Evolutionary conservation across 2,888 invertebrate genomes (phyloP), one percentile per base, ranked within the genome.

Genomic region (Dryadula phaetusa): DNA sequence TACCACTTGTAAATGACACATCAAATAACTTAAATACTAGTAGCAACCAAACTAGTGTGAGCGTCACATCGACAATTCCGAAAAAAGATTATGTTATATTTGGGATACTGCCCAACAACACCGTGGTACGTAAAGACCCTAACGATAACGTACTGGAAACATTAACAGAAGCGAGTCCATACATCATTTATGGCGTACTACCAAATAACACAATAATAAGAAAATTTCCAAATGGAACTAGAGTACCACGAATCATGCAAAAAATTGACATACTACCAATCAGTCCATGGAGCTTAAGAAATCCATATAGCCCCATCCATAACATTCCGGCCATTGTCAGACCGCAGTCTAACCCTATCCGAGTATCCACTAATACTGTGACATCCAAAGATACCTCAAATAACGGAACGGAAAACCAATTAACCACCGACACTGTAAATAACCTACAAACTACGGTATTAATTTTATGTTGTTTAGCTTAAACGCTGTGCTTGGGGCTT

Each of bases 141-240:
- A 94, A 94, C 81, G 94, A 94, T 77, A 94, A 95, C 84, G 83
- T 93, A 79, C 93, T 95, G 86, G 95, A 95, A 82, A 90, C 94
- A 80, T 92, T 94, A 86, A 95, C 95, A 88, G 94, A 95, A 82
- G 93, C 95, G 78, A 94, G 94, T 82, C 96, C 96, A 74, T 96
- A 95, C 85, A 94, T 96, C 78, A 94, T 96, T 83, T 95, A 95
- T 79, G 96, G 96, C 83, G 94, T 96, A 79, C 95, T 95, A 85
- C 96, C 96, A 75, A 96, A 96, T 92, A 96, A 96, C 88, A 96
- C 95, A 84, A 92, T 96, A 85, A 95, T 96, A 83, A 95, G 95
- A 90, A 96, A 95, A 91, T 96, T 95, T 84, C 96, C 96, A 74
- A 96, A 96, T 81, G 96, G 96, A 85, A 96, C 96, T 83, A 91